Conservation (phyloP, 2,797 vertebrate species). For the Trematomus bernacchii region DNA sequence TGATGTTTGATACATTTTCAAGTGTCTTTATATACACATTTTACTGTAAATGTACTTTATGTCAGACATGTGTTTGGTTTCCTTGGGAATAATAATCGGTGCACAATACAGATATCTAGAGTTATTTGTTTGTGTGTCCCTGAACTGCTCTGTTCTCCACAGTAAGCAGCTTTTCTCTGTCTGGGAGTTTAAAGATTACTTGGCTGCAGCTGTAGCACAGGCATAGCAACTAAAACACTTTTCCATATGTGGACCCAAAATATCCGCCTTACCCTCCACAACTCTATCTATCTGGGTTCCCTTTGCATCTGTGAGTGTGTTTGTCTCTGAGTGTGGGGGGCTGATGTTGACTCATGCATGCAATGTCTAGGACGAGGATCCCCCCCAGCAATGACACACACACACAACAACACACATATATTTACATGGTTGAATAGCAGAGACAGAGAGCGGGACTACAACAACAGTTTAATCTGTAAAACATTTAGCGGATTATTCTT, state of each 20-base stretch:
- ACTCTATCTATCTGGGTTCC: slow-evolving; percentile 15
- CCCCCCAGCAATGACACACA: slow-evolving; percentile 57
- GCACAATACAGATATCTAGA: not conserved
- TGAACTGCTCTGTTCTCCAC: slow-evolving; percentile 4
- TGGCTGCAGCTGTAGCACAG: slow-evolving; percentile 1
- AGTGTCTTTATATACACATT: not conserved
- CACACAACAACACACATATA: slow-evolving; percentile 13
- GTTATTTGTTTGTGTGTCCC: not conserved
- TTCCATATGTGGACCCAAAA: slow-evolving; percentile 21
- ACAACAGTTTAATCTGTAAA: too few relatives aligned
- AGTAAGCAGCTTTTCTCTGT: slow-evolving; percentile 31
- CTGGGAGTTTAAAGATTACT: slow-evolving; percentile 21
- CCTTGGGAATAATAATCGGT: not conserved
- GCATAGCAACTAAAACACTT: slow-evolving; percentile 25
- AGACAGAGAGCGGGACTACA: slow-evolving; percentile 1
- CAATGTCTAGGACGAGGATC: slow-evolving; percentile 61
- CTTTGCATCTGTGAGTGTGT: slow-evolving; percentile 42
- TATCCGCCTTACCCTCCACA: not conserved
- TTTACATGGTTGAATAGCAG: slow-evolving; percentile 34
- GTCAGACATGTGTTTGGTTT: not conserved
- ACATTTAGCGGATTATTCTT: accelerated
- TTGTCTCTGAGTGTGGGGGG: slow-evolving; percentile 39
- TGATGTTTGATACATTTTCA: not conserved
- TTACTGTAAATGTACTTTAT: not conserved
- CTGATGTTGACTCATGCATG: slow-evolving; percentile 69